These are phyloP conservation scores for Thunnus albacares DNA, from an alignment of 2,797 vertebrate species.

Conservation along the genomic window DNA sequence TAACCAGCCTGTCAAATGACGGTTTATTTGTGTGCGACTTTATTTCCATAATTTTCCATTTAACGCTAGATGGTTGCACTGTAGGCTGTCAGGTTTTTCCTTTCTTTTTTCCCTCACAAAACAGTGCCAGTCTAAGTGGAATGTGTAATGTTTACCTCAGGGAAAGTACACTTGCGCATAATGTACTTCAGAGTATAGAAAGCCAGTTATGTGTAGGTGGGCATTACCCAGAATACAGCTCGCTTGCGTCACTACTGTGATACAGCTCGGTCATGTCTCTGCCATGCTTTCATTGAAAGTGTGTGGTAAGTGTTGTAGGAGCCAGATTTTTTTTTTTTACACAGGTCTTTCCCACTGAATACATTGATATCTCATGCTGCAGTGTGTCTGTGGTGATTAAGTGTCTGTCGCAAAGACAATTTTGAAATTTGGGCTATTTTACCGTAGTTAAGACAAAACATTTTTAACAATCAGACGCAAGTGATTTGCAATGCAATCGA, in stretches of 20 bases:
- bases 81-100: not conserved
- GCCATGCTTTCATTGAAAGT: not conserved
- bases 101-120: not conserved
- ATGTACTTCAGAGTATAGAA: conserved; percentile 23
- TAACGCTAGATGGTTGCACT: not conserved
- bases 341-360: not conserved
- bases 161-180: conserved; percentile 19
- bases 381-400: too few relatives aligned
- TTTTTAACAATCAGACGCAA: not conserved
- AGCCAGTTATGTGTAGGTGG: conserved; percentile 33
- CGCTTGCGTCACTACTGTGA: conserved; percentile 2
- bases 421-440: not conserved
- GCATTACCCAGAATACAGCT: conserved; percentile 8
- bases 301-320: not conserved
- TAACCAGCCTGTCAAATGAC: conserved; percentile 12
- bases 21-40: not conserved
- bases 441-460: not conserved
- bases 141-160: conserved; percentile 33
- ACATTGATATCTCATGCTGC: too few relatives aligned
- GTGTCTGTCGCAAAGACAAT: too few relatives aligned
- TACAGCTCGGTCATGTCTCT: not conserved
- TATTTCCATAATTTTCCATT: not conserved
- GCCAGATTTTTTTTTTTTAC: conserved; percentile 1
- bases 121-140: not conserved
- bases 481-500: not conserved